Evolutionary conservation across 2,113 vertebrate species (phyloP).

Genomic region (Vidua chalybeata): DNA sequence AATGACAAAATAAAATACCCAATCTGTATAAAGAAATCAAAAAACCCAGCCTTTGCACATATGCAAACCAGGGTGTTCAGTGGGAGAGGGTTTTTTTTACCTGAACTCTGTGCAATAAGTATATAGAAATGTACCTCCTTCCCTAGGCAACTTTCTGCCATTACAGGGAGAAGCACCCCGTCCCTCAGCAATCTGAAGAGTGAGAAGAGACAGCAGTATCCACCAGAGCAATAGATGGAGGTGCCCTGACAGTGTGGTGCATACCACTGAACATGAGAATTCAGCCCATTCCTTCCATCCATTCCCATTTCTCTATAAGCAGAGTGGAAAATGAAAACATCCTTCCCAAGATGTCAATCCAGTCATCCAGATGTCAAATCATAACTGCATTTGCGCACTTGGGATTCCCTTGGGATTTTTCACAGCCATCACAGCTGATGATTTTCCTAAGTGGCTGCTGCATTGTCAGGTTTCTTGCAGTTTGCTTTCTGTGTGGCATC

Average conservation of each 20-base stretch:
- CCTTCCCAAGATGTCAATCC: neutral
- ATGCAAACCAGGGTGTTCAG: neutral
- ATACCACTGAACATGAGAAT: neutral
- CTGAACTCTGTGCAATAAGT: neutral
- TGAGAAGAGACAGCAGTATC: neutral
- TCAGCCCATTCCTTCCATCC: neutral
- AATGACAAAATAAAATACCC: neutral
- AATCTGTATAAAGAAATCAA: neutral
- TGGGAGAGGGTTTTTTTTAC: neutral
- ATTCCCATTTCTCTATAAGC: neutral
- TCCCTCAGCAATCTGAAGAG: neutral
- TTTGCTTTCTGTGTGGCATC: neutral
- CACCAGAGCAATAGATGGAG: neutral
- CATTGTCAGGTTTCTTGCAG: neutral
- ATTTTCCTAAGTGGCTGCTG: neutral
- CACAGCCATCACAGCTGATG: neutral
- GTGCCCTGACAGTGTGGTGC: neutral
- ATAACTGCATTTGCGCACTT: neutral
- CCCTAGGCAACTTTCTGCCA: neutral
- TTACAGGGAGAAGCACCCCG: neutral
- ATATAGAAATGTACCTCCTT: neutral
- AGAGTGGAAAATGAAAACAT: conserved; percentile 1
- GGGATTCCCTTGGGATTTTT: conserved; percentile 4
- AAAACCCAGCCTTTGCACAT: neutral
- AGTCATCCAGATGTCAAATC: conserved; percentile 9